These are phyloP conservation scores for Luffia ferchaultella DNA, from an alignment of 2,888 invertebrate genomes.

Conservation along the genomic window DNA sequence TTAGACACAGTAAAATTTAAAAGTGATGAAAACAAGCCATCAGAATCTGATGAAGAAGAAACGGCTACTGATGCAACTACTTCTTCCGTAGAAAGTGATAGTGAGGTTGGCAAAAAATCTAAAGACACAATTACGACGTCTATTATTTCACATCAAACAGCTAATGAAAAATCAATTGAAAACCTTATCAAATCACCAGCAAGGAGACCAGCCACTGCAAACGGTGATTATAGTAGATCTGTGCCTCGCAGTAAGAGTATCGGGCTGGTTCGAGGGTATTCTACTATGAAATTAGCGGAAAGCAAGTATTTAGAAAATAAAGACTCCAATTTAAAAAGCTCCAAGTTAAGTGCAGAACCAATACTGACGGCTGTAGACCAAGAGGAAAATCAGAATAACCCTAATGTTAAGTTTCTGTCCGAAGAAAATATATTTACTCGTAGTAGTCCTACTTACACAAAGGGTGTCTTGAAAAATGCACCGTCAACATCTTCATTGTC, in stretches of 20 bases:
- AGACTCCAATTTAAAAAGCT: constrained; percentile 19
- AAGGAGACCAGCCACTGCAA: constrained; percentile 35
- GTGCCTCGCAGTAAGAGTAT: background rate
- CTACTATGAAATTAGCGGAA: constrained; percentile 4
- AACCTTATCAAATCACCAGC: constrained; percentile 44
- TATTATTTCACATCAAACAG: constrained; percentile 19
- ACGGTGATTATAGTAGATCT: constrained; percentile 19
- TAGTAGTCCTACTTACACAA: constrained; percentile 38
- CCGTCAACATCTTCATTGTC: constrained; percentile 60
- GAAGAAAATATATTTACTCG: constrained; percentile 26
- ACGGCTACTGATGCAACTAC: constrained; percentile 13
- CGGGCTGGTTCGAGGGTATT: background rate
- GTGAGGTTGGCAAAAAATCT: constrained; percentile 21
- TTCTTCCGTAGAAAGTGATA: background rate
- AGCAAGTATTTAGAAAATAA: constrained; percentile 14
- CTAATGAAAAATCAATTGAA: constrained; percentile 30
- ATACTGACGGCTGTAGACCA: constrained; percentile 24
- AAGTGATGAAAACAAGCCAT: constrained; percentile 7
- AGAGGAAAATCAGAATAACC: constrained; percentile 20
- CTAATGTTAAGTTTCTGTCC: constrained; percentile 17
- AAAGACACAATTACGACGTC: constrained; percentile 3
- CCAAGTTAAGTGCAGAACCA: background rate
- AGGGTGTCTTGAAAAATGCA: constrained; percentile 67
- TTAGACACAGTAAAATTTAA: background rate
- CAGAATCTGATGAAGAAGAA: constrained; percentile 13